Evolutionary conservation across 2,113 vertebrate genomes (phyloP), one percentile per base, ranked within the genome.

Genomic region (Pteropus alecto): DNA sequence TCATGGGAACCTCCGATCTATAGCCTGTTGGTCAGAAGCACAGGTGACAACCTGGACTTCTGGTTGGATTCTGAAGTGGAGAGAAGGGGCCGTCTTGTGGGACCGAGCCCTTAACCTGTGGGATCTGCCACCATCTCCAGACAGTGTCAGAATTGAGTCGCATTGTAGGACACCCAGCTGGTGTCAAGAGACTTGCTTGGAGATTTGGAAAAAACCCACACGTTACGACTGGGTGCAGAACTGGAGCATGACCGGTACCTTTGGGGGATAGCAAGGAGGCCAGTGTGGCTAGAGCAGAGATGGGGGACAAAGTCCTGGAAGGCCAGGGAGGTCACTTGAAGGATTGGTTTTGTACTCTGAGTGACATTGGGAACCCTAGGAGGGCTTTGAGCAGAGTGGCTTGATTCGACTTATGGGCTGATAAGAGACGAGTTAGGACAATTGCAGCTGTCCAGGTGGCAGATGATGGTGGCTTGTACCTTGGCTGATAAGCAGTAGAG

Each of bases 1-100:
- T 35, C 5, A 22, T 38, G 78, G 68, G 68, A 14, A 6, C 33
- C 60, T 41, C 48, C 38, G 5, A 8, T 48, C 60, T 33, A 0
- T 10, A 58, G 51, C 33, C 70, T 41, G 33, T 54, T 77, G 78
- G 48, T 84, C 33, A 35, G 78, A 60, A 46, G 48, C 43, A 19
- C 38, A 35, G 22, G 9, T 43, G 30, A 56, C 56, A 19, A 2
- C 18, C 68, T 18, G 60, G 67, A 67, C 46, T 67, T 76, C 6
- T 1, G 6, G 28, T 18, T 43, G 16, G 56, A 41, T 0, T 35
- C 24, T 46, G 24, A 82, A 35, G 46, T 41, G 33, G 33, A 41
- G 65, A n/a, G 33, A 0, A 1, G 26, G 2, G 33, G 46, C 38
- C 1, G 51, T 38, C 33, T 15, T 6, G 21, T 6, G 30, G 30